These are phyloP conservation scores for Neofelis nebulosa DNA, from an alignment of 2,113 vertebrate species.

Conservation along the genomic window DNA sequence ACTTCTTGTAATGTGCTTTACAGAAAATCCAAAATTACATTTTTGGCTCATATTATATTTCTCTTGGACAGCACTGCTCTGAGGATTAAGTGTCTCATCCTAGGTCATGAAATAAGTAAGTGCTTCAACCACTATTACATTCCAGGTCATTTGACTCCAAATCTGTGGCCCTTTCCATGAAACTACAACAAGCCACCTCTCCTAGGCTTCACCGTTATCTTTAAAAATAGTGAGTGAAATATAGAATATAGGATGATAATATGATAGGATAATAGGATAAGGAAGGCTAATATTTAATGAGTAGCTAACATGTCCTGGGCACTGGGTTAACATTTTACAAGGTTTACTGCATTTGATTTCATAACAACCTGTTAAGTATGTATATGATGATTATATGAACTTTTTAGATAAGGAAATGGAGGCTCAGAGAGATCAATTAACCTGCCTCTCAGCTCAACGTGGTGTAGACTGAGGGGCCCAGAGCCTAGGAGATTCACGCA, in stretches of 20 bases:
- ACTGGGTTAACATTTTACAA: not conserved
- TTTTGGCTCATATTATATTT: not conserved
- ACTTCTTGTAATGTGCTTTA: not conserved
- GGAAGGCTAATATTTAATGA: not conserved
- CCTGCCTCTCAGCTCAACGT: not conserved
- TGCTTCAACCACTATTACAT: not conserved
- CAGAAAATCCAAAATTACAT: not conserved
- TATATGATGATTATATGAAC: not conserved
- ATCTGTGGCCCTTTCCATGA: not conserved
- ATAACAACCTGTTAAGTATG: not conserved
- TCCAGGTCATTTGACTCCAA: not conserved
- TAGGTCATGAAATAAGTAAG: not conserved
- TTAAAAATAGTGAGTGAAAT: not conserved
- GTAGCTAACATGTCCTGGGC: not conserved
- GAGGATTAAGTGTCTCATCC: not conserved
- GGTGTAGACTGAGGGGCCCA: not conserved
- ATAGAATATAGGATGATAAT: not conserved
- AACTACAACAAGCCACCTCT: slow-evolving; percentile 16
- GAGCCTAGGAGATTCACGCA: not conserved
- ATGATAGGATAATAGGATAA: not conserved
- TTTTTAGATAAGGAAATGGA: not conserved
- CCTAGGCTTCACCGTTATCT: not conserved
- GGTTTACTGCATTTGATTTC: not conserved
- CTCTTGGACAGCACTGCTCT: not conserved
- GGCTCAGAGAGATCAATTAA: not conserved